Base-by-base conservation (phyloP, 2,888 invertebrate species). In the Macrosiphum euphorbiae region DNA sequence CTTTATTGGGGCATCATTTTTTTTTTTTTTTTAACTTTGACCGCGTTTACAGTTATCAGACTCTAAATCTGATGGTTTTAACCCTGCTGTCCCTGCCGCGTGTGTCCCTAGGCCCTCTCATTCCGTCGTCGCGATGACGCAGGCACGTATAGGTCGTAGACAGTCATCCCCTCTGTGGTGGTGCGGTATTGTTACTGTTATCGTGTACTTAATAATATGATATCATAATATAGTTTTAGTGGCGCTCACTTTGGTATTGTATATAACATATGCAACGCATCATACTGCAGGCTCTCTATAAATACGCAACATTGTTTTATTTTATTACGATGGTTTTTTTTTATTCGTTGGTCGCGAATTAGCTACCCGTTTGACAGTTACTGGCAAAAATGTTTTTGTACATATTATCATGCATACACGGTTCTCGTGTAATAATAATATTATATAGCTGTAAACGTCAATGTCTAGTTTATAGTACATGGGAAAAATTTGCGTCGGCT, bases 1-100 rank as follows among this genome's bases (percentile, higher is more conserved):
- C 90, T 44, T 44, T 94, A 86, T 90, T 50, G 85, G 93, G n/a
- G 61, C 86, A 90, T 94, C 20, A 85, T 94, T 85, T 93, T 90
- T 88, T 67, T 90, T 67, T 78, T 47, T 87, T 88, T 84, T 93
- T 84, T 35, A 85, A 84, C 84, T 88, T 84, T 85, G 58, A 93
- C 93, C 88, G 84, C 89, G 13, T 89, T 93, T 58, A 41, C 87
- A 20, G 89, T 78, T 78, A 93, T 78, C 55, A 7, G 26, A 78
- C 44, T 26, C 85, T 58, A 52, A 93, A 89, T 84, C 88, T n/a
- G 86, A 84, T n/a, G 52, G 28, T 85, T 55, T 58, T 55, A 50
- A 90, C 61, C 61, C n/a, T 58, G 44, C n/a, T 44, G 44, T 44
- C 28, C 28, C 2, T 78, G 10, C 78, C 35, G 20, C 20, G 8